A percentile compares a stretch with the other conserved stretches of the same genome.
These are phyloP conservation scores for Otolemur crassicaudatus DNA, from an alignment of 2,797 vertebrate species.

Conservation along the genomic window DNA sequence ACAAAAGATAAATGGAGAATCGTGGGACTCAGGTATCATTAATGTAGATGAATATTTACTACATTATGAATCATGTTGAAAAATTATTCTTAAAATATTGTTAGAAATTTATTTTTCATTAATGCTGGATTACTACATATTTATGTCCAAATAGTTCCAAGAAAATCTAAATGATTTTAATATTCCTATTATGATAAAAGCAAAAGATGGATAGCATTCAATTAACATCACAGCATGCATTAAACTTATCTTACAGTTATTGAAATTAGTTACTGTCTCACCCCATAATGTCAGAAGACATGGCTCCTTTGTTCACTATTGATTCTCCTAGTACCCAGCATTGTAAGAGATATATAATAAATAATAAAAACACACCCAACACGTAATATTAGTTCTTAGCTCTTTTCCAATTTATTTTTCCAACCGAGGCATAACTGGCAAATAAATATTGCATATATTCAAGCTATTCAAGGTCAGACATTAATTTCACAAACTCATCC, in stretches of 20 bases:
- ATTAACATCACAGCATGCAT: not conserved
- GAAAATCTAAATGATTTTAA: slow-evolving; percentile 29
- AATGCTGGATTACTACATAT: not conserved
- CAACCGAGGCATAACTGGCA: not conserved
- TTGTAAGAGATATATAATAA: not conserved
- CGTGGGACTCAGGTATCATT: not conserved
- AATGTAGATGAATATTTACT: slow-evolving; percentile 15
- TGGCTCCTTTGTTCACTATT: not conserved
- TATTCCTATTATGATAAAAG: slow-evolving; percentile 41
- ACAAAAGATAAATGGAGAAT: slow-evolving; percentile 46
- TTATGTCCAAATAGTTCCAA: slow-evolving; percentile 14
- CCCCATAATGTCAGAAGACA: not conserved
- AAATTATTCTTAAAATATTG: slow-evolving; percentile 46
- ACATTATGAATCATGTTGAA: slow-evolving; percentile 44
- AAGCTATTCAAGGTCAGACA: not conserved
- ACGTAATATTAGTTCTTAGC: not conserved
- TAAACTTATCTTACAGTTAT: not conserved
- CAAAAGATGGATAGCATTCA: slow-evolving; percentile 56
- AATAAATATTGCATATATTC: not conserved
- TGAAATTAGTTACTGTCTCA: slow-evolving; percentile 19
- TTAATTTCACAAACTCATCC: too few species aligned
- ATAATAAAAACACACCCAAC: not conserved
- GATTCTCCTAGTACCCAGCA: not conserved
- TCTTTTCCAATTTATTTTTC: not conserved
- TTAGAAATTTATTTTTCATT: slow-evolving; percentile 17